Base-by-base conservation (phyloP, 2,888 invertebrate genomes). In the Phorcus lineatus region DNA sequence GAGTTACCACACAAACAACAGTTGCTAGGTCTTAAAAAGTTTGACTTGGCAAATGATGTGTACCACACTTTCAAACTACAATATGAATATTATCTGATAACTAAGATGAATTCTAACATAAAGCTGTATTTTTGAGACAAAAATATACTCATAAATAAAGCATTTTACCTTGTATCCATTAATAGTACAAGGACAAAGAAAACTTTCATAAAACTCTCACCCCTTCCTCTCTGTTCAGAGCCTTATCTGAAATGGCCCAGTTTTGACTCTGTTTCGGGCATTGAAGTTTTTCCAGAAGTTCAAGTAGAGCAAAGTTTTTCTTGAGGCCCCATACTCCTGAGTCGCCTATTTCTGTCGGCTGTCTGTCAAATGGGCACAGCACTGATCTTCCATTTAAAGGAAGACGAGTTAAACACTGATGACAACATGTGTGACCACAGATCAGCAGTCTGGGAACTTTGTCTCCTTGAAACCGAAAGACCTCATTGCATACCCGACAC, bases 271-370 rank as follows among this genome's bases (percentile, higher is more conserved):
- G 86, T 6, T 83, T 84, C 7, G 90, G 84, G 77, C 87, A 89
- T 82, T 94, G 94, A 28, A 95, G 88, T 84, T 94, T 93, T 86
- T 95, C 95, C 54, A 95, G 86, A 9, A 95, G 87, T 83, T 95
- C 95, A 22, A 95, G 90, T 2, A 95, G 90, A 0, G 95, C 95
- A 92, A 95, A 95, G 88, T 95, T 95, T 87, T 95, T 95, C 90
- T 95, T 90, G 77, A 90, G 78, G 7, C 90, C 90, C 90, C 90
- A 90, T 2, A 90, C 88, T 47, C 90, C 90, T 13, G 90, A 90
- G 81, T 90, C 89, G 17, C 90, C 93, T 53, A 94, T 91, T 40
- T 93, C 93, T 2, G 95, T 95, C 0, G 94, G 94, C 84, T 95
- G 94, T 75, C 95, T 89, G 86, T 95, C 95, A 86, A 95, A 95